Conservation (phyloP, 2,113 vertebrate species). For the Pristiophorus japonicus region DNA sequence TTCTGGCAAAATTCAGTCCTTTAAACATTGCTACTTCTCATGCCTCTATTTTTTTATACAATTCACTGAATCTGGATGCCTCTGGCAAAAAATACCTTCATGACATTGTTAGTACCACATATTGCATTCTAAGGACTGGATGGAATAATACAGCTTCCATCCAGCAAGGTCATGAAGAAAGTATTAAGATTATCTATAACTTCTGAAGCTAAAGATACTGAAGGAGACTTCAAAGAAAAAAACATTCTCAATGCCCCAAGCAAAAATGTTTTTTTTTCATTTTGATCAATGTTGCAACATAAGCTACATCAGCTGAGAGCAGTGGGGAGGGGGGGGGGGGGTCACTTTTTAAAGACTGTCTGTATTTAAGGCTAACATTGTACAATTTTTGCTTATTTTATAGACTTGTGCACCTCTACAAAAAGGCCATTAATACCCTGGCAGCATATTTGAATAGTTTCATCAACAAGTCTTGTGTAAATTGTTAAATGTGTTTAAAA, state of each 20-base stretch:
- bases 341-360: not conserved
- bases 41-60: not conserved
- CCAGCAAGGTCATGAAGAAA: not conserved
- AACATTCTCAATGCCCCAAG: not conserved
- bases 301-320: not conserved
- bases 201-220: not conserved
- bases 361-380: not conserved
- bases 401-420: not conserved
- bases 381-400: conserved; percentile 1
- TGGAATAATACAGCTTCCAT: not conserved
- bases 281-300: not conserved
- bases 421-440: not conserved
- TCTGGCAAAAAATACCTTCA: not conserved
- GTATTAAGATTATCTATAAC: not conserved
- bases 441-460: not conserved
- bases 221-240: not conserved
- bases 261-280: not conserved
- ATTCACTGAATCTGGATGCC: not conserved
- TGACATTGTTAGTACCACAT: not conserved
- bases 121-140: not conserved
- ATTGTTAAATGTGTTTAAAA: not conserved
- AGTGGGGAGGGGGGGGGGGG: no score
- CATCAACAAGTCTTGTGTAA: not conserved
- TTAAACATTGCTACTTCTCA: not conserved
- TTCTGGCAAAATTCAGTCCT: no score